Conservation (phyloP, 2,888 invertebrate species). For the Drosophila atripex region DNA sequence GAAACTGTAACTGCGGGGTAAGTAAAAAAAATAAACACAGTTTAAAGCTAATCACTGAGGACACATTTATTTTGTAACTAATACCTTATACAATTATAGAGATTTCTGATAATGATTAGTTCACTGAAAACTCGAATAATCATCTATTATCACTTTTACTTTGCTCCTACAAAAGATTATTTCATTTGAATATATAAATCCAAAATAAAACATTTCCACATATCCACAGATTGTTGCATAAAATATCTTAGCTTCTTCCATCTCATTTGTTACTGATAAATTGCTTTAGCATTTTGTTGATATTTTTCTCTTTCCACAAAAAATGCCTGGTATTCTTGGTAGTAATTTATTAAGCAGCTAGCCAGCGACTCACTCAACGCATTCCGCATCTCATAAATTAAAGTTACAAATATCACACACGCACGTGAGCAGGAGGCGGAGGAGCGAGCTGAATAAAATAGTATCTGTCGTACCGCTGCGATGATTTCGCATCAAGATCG, state of each 20-base stretch:
- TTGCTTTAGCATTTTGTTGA: conserved; percentile 52
- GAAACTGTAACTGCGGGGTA: background rate
- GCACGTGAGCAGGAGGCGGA: conserved; percentile 24
- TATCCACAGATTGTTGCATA: conserved; percentile 44
- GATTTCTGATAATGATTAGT: background rate
- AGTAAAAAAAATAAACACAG: background rate
- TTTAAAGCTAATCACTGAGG: background rate
- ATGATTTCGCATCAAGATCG: conserved; percentile 53
- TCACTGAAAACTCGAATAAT: background rate
- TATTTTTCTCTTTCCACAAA: conserved; percentile 48
- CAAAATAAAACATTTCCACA: conserved; percentile 32
- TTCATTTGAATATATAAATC: background rate
- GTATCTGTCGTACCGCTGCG: conserved; percentile 41
- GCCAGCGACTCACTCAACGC: conserved; percentile 52
- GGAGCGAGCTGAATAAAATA: conserved; percentile 31
- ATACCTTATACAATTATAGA: background rate
- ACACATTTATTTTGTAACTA: background rate
- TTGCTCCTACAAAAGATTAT: background rate
- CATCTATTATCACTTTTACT: background rate
- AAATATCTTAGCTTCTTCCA: conserved; percentile 37
- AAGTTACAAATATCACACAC: conserved; percentile 58
- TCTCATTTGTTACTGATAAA: conserved; percentile 61
- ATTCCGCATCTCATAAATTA: conserved; percentile 64
- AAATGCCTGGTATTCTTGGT: conserved; percentile 59
- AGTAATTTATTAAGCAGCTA: conserved; percentile 64